Conservation (phyloP, 2,888 invertebrate species). For the Tetramorium bicarinatum region DNA sequence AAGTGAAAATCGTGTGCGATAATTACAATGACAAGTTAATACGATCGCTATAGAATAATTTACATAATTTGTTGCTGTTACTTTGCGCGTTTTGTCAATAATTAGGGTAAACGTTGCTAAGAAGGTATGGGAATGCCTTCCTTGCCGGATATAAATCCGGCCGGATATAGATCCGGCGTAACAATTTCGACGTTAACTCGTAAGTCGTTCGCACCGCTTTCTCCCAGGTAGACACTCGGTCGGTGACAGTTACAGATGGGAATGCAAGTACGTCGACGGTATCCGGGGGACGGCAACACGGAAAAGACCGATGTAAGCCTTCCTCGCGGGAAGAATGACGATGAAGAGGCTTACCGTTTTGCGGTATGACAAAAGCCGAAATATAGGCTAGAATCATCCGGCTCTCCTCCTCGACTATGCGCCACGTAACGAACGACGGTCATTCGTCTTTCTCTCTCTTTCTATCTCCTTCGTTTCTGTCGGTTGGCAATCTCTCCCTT, state of each 20-base stretch:
- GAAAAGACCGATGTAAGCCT: background rate
- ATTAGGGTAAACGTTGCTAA: background rate
- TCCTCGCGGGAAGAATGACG: conserved; percentile 53
- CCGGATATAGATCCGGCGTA: background rate
- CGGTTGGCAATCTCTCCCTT: conserved; percentile 50
- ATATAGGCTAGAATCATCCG: conserved; percentile 77
- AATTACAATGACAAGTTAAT: background rate
- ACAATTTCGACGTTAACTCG: background rate
- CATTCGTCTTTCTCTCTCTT: conserved; percentile 16
- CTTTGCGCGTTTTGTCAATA: background rate
- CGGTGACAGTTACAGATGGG: conserved; percentile 45
- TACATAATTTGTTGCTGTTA: background rate
- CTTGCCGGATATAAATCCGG: background rate
- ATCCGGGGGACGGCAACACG: conserved; percentile 17
- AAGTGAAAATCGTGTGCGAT: background rate
- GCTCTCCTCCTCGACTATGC: conserved; percentile 55
- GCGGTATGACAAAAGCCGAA: conserved; percentile 81
- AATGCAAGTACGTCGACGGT: conserved; percentile 1
- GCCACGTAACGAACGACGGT: conserved; percentile 23
- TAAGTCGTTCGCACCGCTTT: conserved; percentile 4
- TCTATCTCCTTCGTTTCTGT: conserved; percentile 45
- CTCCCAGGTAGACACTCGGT: background rate
- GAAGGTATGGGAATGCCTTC: background rate
- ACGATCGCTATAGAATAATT: background rate
- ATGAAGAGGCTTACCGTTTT: conserved; percentile 63